Base-by-base conservation (phyloP, 2,888 invertebrate genomes). In the Euphydryas editha region DNA sequence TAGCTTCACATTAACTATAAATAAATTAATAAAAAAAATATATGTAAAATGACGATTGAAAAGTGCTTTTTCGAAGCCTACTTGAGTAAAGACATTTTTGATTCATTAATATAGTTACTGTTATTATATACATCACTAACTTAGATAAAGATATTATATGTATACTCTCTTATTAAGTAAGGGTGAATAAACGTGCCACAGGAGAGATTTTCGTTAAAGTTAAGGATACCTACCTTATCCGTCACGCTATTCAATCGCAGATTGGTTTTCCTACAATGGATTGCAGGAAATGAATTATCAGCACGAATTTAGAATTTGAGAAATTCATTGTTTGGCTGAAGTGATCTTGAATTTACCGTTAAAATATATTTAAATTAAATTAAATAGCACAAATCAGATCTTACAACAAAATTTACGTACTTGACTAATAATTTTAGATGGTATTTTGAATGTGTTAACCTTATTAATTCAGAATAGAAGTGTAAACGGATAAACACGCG, bases 231-330 rank as follows among this genome's bases (percentile, higher is more conserved):
- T 44, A 44, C 0, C n/a, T 44, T 13, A 44, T 44, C n/a, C 42
- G 42, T 44, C 42, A 44, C 42, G 42, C 42, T 44, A 44, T n/a
- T 44, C 42, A 44, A 44, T n/a, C 6, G 15, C n/a, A 15, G 42
- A 44, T 44, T 44, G 42, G 42, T 44, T 44, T 44, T 44, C 42
- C 42, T 44, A 44, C 42, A 44, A 44, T 44, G 15, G 42, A 44
- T 44, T 5, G 42, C 42, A n/a, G n/a, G 42, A 44, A n/a, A 44
- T 44, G n/a, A 44, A 44, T 44, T 44, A n/a, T 44, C 15, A 15
- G 39, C 15, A 44, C n/a, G 3, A 44, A 44, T 30, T 30, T 15
- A 44, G 42, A 6, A 15, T n/a, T 44, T n/a, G 42, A 44, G 42
- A 44, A 44, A 44, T n/a, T 44, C 15, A 44, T 15, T 44, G 15